Evolutionary conservation across 2,888 invertebrate genomes (phyloP).

Genomic region (Nomada goodeniana): DNA sequence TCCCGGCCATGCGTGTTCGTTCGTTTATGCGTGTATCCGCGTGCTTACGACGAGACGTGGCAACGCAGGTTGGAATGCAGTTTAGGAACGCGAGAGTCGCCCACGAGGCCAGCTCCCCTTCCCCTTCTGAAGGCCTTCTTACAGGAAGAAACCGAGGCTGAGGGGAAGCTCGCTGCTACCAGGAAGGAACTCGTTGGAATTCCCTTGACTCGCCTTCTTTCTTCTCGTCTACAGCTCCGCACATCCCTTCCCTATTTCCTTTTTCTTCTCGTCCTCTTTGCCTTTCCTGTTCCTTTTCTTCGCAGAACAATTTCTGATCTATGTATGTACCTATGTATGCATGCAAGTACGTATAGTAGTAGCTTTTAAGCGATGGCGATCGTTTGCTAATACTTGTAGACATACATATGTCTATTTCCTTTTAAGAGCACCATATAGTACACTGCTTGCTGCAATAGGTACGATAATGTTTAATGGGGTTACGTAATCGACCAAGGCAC

Average conservation of each 20-base stretch:
- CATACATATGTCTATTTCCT: too few relatives aligned
- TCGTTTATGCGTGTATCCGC: constrained; percentile 42
- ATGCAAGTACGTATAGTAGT: background rate
- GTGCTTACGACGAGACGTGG: constrained; percentile 74
- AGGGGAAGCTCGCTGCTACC: constrained; percentile 64
- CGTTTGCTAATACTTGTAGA: too few relatives aligned
- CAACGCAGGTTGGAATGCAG: constrained; percentile 79
- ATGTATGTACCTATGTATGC: background rate
- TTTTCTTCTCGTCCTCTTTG: background rate
- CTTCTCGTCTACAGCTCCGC: constrained; percentile 41
- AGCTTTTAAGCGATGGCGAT: background rate
- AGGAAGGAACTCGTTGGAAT: constrained; percentile 70
- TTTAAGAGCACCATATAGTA: too few relatives aligned
- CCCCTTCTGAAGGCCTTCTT: constrained; percentile 58
- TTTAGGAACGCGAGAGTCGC: constrained; percentile 75
- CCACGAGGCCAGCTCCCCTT: constrained; percentile 64
- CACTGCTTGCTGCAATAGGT: too few relatives aligned
- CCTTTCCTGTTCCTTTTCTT: background rate
- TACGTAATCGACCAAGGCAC: background rate
- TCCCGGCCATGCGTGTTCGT: constrained; percentile 3
- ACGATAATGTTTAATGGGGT: background rate
- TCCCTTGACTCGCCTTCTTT: constrained; percentile 56
- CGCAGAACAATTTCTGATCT: constrained; percentile 17
- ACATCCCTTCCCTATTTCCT: background rate
- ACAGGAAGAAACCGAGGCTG: constrained; percentile 66